phyloP scores from a whole-genome alignment of 2,797 vertebrate genomes.

The Poeciliopsis turneri region DNA sequence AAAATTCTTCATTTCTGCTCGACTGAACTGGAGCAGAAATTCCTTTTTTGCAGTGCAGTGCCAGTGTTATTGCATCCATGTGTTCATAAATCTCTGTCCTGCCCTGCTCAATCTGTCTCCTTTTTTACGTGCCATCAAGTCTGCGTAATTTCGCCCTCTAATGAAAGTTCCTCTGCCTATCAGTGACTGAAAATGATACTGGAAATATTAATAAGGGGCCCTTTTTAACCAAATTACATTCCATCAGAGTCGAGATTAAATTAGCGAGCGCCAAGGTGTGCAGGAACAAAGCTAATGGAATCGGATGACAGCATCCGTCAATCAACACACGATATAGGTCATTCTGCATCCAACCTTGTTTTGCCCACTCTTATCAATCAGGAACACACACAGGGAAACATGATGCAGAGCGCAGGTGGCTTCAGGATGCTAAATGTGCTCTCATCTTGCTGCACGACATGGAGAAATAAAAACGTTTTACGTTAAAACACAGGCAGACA shows the following conservation, averaged over 20 bases:
- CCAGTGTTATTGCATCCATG: constrained; percentile 56
- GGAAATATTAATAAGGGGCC: constrained; percentile 81
- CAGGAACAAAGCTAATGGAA: constrained; percentile 76
- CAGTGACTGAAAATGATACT: constrained; percentile 78
- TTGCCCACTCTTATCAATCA: constrained; percentile 64
- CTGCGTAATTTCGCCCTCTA: constrained; percentile 72
- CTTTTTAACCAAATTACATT: constrained; percentile 82
- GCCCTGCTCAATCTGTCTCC: constrained; percentile 42
- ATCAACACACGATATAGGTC: constrained; percentile 70
- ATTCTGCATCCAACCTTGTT: constrained; percentile 52
- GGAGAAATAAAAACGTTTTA: constrained; percentile 4
- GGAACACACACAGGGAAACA: constrained; percentile 27
- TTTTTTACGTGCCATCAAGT: constrained; percentile 52
- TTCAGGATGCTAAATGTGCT: constrained; percentile 25
- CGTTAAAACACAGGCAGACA: constrained; percentile 23
- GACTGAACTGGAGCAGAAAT: no score
- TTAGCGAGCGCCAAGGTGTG: constrained; percentile 78
- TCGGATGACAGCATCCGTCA: constrained; percentile 77
- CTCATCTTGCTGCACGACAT: neutral
- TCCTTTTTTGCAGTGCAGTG: constrained; percentile 14
- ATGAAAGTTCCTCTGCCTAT: constrained; percentile 81
- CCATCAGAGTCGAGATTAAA: constrained; percentile 78
- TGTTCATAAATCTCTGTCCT: constrained; percentile 71
- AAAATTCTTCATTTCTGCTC: no score
- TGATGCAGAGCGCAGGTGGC: constrained; percentile 19